These are phyloP conservation scores for Drosophila insularis DNA, from an alignment of 1,140 invertebrate species.

Conservation along the genomic window DNA sequence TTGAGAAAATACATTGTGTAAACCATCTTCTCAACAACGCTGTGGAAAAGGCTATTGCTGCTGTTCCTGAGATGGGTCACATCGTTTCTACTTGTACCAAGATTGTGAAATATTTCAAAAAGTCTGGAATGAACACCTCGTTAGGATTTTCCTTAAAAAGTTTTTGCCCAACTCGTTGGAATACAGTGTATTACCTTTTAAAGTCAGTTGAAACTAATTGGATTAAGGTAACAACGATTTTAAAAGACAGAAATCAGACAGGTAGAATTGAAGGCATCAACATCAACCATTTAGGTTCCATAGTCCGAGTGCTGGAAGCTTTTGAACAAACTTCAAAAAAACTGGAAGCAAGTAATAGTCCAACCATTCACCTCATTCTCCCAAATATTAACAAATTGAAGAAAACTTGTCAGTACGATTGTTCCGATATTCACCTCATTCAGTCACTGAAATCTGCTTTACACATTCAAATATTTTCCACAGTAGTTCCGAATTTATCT, in stretches of 20 bases:
- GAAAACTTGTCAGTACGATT: conserved; percentile 2
- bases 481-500: too few species aligned
- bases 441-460: neutral
- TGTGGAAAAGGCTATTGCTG: too few species aligned
- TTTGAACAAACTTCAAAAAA: conserved; percentile 32
- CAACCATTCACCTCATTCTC: conserved; percentile 30
- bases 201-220: conserved; percentile 10
- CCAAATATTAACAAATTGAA: conserved; percentile 28
- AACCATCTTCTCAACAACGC: too few species aligned
- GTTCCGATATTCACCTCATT: conserved; percentile 14
- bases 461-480: neutral
- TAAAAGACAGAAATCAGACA: neutral
- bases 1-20: too few species aligned
- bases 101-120: neutral
- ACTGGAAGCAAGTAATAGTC: conserved; percentile 22
- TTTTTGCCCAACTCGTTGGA: conserved; percentile 27
- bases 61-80: too few species aligned
- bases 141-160: conserved; percentile 29
- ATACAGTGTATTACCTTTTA: conserved; percentile 26
- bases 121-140: conserved; percentile 12
- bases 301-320: conserved; percentile 7
- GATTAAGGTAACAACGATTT: neutral
- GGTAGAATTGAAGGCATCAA: neutral
- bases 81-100: neutral
- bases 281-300: neutral